These are phyloP conservation scores for Nomada hirtipes DNA, from an alignment of 2,888 invertebrate genomes.

Conservation along the genomic window DNA sequence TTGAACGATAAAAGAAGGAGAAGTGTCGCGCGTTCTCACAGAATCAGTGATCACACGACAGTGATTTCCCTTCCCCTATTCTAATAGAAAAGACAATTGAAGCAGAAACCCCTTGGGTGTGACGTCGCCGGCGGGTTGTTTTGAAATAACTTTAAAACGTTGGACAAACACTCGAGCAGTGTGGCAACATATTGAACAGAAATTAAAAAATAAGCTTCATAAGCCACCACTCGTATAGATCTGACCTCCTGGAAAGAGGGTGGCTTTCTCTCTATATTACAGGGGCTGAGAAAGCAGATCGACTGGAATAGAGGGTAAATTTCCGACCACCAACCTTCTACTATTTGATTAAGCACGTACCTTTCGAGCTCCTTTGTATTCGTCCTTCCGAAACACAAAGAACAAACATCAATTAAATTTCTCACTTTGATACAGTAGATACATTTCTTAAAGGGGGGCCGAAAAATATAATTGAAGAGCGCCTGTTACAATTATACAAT, in stretches of 20 bases:
- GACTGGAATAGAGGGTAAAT: slow-evolving; percentile 50
- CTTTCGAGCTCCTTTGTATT: slow-evolving; percentile 17
- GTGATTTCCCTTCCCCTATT: slow-evolving; percentile 52
- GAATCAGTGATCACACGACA: slow-evolving; percentile 51
- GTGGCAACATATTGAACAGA: slow-evolving; percentile 72
- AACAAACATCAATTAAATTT: slow-evolving; percentile 4
- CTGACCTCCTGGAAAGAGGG: slow-evolving; percentile 53
- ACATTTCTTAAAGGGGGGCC: neutral
- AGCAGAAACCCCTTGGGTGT: slow-evolving; percentile 31
- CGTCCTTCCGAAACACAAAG: slow-evolving; percentile 16
- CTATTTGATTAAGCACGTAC: slow-evolving; percentile 54
- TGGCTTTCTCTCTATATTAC: slow-evolving; percentile 36
- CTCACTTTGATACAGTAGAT: neutral
- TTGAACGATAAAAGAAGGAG: slow-evolving; percentile 21
- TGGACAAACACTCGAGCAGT: slow-evolving; percentile 73
- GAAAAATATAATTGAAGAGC: neutral
- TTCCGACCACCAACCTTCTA: slow-evolving; percentile 38
- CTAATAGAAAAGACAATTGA: slow-evolving; percentile 51
- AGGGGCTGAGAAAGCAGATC: slow-evolving; percentile 52
- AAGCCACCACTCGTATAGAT: slow-evolving; percentile 56
- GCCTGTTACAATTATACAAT: neutral
- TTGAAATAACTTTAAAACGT: slow-evolving; percentile 78
- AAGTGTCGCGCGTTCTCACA: slow-evolving; percentile 64
- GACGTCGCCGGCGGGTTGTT: slow-evolving; percentile 65
- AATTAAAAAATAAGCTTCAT: slow-evolving; percentile 76